Base-by-base conservation (phyloP, 2,888 invertebrate genomes). In the Brachypalpus laphriformis region DNA sequence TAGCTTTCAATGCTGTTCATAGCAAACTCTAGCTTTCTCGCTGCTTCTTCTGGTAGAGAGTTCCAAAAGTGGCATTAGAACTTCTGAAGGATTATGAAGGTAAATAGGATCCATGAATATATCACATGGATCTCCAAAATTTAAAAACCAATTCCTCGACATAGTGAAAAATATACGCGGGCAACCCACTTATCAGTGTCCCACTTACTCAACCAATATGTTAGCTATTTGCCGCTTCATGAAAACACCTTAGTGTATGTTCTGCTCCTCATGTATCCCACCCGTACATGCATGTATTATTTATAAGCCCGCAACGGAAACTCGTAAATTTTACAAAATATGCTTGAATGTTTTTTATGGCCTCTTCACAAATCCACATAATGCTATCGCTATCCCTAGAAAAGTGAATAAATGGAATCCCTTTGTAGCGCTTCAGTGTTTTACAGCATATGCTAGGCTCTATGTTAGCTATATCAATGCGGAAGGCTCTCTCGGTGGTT, bases 301-400 rank as follows among this genome's bases (percentile, higher is more conserved):
- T 57, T 57, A 71, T 49, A 25, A n/a, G 37, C 16, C 34, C 37
- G 22, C 49, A 25, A 6, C 37, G 59, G 47, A 59, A 71, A 49
- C 34, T 71, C 71, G 71, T 59, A 59, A 71, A 71, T 71, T 71
- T 59, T 59, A n/a, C 59, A 49, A 71, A 59, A 71, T 61, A 49
- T 40, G 37, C 20, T 59, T 16, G 47, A 59, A 47, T 49, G 49
- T 37, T 59, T 34, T 71, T 59, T 70, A 70, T 47, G 57, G 31
- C 14, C 16, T 16, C 8, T 66, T 66, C 25, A 47, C 37, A 37
- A 25, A 49, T 37, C 37, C 59, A 34, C 25, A 34, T 49, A 59
- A 49, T 47, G 22, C 40, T n/a, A 31, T 28, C 31, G 45, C 6
- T 54, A 56, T 42, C 40, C 40, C n/a, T 25, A 51, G 54, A 7